Percentiles rank a stretch among this genome's conserved stretches.
phyloP scores from a whole-genome alignment of 2,113 vertebrate genomes.

The Oncorhynchus masou region DNA sequence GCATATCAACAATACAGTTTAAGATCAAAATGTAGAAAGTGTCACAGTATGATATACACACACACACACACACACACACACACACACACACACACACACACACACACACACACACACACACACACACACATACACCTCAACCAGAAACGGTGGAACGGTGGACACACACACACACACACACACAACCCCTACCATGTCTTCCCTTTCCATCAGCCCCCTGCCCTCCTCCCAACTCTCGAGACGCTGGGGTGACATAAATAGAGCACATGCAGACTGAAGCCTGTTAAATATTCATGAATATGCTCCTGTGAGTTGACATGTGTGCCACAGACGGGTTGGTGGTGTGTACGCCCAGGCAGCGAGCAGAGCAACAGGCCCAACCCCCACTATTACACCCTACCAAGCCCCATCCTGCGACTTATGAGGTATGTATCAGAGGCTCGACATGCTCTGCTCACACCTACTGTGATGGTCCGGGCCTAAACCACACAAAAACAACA shows the following conservation, averaged over 20 bases:
- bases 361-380: too few relatives aligned
- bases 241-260: slow-evolving; percentile 70
- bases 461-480: too few relatives aligned
- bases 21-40: too few relatives aligned
- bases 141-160: too few relatives aligned
- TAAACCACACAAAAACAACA: too few relatives aligned
- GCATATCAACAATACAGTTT: too few relatives aligned
- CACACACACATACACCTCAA: slow-evolving; percentile 10
- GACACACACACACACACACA: slow-evolving; percentile 19
- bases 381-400: too few relatives aligned
- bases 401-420: too few relatives aligned
- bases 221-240: slow-evolving; percentile 61
- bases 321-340: slow-evolving; percentile 8
- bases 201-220: slow-evolving; percentile 55
- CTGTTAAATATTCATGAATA: slow-evolving; percentile 74
- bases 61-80: not conserved
- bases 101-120: slow-evolving; percentile 18
- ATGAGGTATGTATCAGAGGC: too few relatives aligned
- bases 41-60: not conserved
- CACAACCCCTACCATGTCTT: not conserved
- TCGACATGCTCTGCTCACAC: too few relatives aligned
- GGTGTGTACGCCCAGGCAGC: slow-evolving; percentile 21
- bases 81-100: slow-evolving; percentile 2
- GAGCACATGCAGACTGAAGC: slow-evolving; percentile 66
- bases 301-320: slow-evolving; percentile 43